A percentile compares a stretch with the other conserved stretches of the same genome.
These are phyloP conservation scores for Cynopterus sphinx DNA, from an alignment of 2,797 vertebrate genomes.

Conservation along the genomic window DNA sequence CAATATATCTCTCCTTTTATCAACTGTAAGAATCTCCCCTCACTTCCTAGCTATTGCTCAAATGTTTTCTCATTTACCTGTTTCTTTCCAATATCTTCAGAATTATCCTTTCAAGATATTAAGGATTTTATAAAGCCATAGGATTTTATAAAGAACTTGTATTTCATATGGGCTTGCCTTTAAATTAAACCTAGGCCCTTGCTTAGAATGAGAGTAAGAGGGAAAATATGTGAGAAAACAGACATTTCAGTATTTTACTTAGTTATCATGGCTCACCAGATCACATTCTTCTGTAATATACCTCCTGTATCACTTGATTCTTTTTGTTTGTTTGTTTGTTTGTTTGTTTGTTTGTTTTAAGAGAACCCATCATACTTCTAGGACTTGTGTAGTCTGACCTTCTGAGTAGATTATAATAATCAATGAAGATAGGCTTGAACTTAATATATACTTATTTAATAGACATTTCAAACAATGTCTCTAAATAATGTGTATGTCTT, in stretches of 20 bases:
- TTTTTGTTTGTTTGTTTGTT: background rate
- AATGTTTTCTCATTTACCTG: background rate
- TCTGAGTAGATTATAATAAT: background rate
- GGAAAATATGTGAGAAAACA: background rate
- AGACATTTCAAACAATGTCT: background rate
- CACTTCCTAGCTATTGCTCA: background rate
- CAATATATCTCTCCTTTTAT: background rate
- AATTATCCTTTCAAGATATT: background rate
- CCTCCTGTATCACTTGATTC: background rate
- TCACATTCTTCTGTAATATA: background rate
- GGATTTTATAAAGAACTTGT: background rate
- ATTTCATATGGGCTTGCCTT: background rate
- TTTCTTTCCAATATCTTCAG: background rate
- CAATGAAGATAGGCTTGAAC: background rate
- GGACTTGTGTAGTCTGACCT: background rate
- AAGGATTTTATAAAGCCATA: background rate
- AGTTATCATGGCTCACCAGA: background rate
- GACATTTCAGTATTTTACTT: background rate
- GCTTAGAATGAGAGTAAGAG: background rate
- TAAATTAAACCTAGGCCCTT: background rate
- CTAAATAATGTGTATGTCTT: background rate
- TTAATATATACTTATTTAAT: slow-evolving; percentile 40
- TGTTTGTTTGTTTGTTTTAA: background rate
- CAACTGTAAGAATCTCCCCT: background rate
- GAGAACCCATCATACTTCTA: background rate